These are phyloP conservation scores for Agriopis leucophaearia DNA, from an alignment of 2,888 invertebrate genomes.

Conservation along the genomic window DNA sequence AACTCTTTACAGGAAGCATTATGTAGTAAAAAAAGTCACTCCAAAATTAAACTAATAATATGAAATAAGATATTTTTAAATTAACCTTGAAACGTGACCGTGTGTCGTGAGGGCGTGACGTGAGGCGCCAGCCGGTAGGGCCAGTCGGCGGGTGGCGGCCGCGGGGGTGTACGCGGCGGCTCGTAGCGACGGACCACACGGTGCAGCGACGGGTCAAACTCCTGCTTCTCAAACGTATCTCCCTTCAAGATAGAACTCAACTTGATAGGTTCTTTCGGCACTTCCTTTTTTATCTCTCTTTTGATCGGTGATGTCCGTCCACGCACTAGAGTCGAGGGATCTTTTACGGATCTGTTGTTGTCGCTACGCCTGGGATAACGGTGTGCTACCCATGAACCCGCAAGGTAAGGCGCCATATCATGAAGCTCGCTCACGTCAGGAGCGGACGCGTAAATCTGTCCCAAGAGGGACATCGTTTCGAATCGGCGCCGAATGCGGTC, in stretches of 20 bases:
- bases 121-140: slow-evolving; percentile 75
- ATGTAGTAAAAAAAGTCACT: slow-evolving; percentile 62
- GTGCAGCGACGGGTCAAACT: slow-evolving; percentile 91
- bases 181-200: slow-evolving; percentile 92
- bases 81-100: slow-evolving; percentile 92
- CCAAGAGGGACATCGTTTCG: slow-evolving; percentile 90
- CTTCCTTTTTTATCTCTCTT: slow-evolving; percentile 74
- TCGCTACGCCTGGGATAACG: slow-evolving; percentile 90
- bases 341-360: slow-evolving; percentile 88
- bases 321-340: slow-evolving; percentile 63
- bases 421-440: slow-evolving; percentile 92
- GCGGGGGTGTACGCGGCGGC: slow-evolving; percentile 87
- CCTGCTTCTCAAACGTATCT: slow-evolving; percentile 88
- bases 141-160: slow-evolving; percentile 80
- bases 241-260: slow-evolving; percentile 80
- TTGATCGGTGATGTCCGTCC: slow-evolving; percentile 73
- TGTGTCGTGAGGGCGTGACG: slow-evolving; percentile 87
- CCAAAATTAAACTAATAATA: slow-evolving; percentile 74
- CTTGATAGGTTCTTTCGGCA: slow-evolving; percentile 75
- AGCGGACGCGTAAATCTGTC: slow-evolving; percentile 93
- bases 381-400: slow-evolving; percentile 93
- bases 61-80: slow-evolving; percentile 54
- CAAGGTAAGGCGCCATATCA: slow-evolving; percentile 92
- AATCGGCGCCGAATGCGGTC: slow-evolving; percentile 91
- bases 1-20: slow-evolving; percentile 61